These are phyloP conservation scores for Parasteatoda tepidariorum DNA, from an alignment of 1,140 invertebrate genomes.

Conservation along the genomic window DNA sequence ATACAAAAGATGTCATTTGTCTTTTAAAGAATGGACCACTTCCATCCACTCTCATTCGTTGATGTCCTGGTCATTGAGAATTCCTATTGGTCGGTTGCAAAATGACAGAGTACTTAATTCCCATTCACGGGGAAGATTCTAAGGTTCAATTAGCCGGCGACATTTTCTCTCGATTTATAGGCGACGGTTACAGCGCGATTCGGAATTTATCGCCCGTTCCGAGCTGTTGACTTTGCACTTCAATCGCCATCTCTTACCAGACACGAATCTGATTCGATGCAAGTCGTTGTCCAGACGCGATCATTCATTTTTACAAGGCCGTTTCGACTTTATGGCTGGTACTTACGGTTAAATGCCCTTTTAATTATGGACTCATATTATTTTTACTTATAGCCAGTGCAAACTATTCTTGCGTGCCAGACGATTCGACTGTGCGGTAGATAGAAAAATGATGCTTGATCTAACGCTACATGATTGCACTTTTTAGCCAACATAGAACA, in stretches of 20 bases:
- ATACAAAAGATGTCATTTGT: slow-evolving; percentile 30
- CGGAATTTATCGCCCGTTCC: slow-evolving; percentile 33
- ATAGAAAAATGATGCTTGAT: too few relatives aligned
- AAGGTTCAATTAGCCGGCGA: slow-evolving; percentile 23
- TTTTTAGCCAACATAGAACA: too few relatives aligned
- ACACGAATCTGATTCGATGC: neutral
- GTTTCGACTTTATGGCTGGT: slow-evolving; percentile 17
- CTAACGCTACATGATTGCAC: too few relatives aligned
- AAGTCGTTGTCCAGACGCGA: neutral
- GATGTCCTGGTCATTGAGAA: neutral
- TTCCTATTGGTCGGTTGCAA: slow-evolving; percentile 12
- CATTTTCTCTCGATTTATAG: slow-evolving; percentile 33
- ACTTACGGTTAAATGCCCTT: slow-evolving; percentile 2
- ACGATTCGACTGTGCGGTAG: too few relatives aligned
- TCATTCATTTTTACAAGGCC: slow-evolving; percentile 33
- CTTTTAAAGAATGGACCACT: neutral
- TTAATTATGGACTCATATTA: neutral
- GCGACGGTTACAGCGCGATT: neutral
- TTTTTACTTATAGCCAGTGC: neutral
- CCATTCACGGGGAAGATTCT: slow-evolving; percentile 23
- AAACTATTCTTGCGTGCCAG: neutral
- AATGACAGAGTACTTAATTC: slow-evolving; percentile 17
- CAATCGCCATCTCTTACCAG: neutral
- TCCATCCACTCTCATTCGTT: neutral
- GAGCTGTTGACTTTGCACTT: slow-evolving; percentile 33